Evolutionary conservation across 2,888 invertebrate genomes (phyloP), one percentile per base, ranked within the genome.

Genomic region (Ethmia dodecea): DNA sequence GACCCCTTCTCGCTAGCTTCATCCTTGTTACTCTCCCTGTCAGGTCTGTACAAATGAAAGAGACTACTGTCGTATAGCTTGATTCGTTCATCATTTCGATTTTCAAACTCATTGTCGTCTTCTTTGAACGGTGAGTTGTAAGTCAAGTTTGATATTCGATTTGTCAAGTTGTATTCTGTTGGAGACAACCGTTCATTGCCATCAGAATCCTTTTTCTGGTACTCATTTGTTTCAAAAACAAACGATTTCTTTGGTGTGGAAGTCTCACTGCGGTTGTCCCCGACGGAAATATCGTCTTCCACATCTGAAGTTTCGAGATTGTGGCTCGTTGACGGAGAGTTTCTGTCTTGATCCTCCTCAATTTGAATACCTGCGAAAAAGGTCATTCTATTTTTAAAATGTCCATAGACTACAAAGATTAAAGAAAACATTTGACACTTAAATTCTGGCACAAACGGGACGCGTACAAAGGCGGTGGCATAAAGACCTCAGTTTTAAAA

Each of bases 401-500:
- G n/a, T n/a, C 58, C 52, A 60, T 45, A 52, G 40, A 38, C 40
- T 54, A 62, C 63, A 64, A 66, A 60, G 60, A 59, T 56, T 60
- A 65, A 67, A 69, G 59, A 60, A 67, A 69, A 66, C 65, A 61
- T 62, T 61, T 63, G 62, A 72, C 79, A 79, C 79, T 80, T 72
- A 68, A 58, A 58, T 52, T 3, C 50, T 56, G 50, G 46, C 49
- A 65, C 68, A 72, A 70, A 72, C 66, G 57, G 58, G 67, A 52
- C 58, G n/a, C n/a, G 47, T 61, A 81, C 80, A 83, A 81, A 78
- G 78, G 68, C 67, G 42, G 40, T 60, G 60, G 56, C 61, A 75
- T 83, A 84, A 81, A 84, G 81, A 78, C 68, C 60, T 72, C 73
- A 72, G 71, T 73, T 79, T 75, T 37, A 71, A 79, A 77, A 78